These are phyloP conservation scores for Brachycybe producta DNA, from an alignment of 2,888 invertebrate species.

Conservation along the genomic window DNA sequence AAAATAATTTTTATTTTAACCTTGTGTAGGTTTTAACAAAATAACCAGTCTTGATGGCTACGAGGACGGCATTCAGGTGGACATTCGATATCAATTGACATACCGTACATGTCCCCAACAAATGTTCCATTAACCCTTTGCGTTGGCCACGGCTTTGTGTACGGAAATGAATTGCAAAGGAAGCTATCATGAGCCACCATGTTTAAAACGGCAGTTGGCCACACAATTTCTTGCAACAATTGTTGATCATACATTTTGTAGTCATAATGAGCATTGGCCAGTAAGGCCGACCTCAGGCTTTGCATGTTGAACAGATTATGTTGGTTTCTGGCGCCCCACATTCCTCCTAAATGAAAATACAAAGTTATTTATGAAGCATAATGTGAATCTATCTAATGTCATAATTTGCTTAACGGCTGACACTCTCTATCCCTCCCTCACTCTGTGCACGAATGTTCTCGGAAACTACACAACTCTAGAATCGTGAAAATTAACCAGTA, in stretches of 20 bases:
- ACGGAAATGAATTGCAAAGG: not conserved
- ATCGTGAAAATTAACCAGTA: no score
- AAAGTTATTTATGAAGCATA: no score
- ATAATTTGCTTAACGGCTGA: no score
- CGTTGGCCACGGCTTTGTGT: slow-evolving; percentile 10
- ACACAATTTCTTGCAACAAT: slow-evolving; percentile 3
- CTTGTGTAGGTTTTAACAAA: slow-evolving; percentile 9
- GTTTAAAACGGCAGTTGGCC: slow-evolving; percentile 1
- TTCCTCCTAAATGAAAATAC: slow-evolving; percentile 8
- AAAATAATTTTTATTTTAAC: not conserved
- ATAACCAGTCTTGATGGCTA: slow-evolving; percentile 10
- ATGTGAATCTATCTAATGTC: no score
- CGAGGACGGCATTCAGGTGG: slow-evolving; percentile 11
- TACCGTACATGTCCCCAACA: slow-evolving; percentile 11
- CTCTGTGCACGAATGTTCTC: no score
- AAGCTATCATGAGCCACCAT: slow-evolving; percentile 13
- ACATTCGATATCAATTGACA: not conserved
- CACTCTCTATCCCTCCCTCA: no score
- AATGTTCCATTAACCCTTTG: slow-evolving; percentile 7
- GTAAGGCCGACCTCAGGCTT: not conserved
- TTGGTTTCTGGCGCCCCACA: slow-evolving; percentile 14
- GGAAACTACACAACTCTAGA: no score
- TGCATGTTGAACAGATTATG: slow-evolving; percentile 5
- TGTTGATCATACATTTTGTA: slow-evolving; percentile 12
- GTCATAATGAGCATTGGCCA: not conserved